Evolutionary conservation across 2,113 vertebrate species (phyloP).

Genomic region (Pseudolaguvia tuberculata): DNA sequence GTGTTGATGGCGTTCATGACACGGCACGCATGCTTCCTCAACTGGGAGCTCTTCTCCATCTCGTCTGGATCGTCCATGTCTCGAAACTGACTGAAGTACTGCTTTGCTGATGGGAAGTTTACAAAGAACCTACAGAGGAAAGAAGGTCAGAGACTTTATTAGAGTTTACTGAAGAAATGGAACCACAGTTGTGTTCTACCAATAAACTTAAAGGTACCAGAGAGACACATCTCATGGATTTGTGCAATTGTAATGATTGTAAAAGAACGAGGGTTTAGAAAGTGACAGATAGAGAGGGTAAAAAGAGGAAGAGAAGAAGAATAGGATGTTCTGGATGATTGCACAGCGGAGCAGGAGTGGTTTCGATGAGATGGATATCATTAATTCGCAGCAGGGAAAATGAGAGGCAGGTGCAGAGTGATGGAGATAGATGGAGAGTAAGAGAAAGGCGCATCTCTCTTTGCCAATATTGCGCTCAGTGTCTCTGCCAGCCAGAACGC

Average conservation of each 20-base stretch:
- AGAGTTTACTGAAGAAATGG: background rate
- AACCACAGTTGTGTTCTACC: too few relatives aligned
- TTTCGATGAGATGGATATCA: constrained; percentile 46
- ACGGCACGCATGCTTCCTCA: constrained; percentile 83
- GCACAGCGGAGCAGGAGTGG: constrained; percentile 38
- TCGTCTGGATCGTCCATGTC: constrained; percentile 71
- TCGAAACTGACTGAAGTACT: constrained; percentile 95
- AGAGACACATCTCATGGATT: background rate
- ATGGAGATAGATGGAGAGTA: constrained; percentile 25
- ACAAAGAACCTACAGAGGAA: constrained; percentile 82
- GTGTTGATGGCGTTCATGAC: constrained; percentile 78
- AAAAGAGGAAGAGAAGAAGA: constrained; percentile 16
- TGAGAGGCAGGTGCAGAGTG: constrained; percentile 43
- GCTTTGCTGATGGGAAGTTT: constrained; percentile 93
- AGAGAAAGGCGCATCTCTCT: background rate
- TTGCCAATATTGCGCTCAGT: constrained; percentile 33
- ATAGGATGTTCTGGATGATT: constrained; percentile 25
- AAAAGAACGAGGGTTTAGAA: background rate
- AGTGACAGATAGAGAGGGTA: background rate
- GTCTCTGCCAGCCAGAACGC: constrained; percentile 30
- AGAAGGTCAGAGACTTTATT: background rate
- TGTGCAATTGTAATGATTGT: background rate
- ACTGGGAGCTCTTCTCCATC: constrained; percentile 72
- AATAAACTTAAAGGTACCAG: too few relatives aligned
- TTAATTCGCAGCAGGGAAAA: constrained; percentile 45